Conservation (phyloP, 2,888 invertebrate genomes). For the Nomada fabriciana region DNA sequence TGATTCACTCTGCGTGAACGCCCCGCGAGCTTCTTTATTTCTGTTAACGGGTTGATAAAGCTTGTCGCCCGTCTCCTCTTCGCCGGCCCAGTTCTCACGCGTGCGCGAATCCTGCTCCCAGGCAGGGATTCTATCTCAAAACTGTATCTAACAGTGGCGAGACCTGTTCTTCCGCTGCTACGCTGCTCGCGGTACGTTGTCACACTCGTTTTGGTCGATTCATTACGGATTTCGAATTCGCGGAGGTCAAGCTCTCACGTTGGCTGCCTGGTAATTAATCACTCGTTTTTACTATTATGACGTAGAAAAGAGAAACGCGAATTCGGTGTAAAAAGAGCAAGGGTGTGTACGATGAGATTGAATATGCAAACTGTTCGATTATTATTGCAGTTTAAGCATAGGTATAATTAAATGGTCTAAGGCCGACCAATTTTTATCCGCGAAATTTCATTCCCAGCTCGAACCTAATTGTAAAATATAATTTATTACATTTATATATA, state of each 20-base stretch:
- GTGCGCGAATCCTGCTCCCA: constrained; percentile 29
- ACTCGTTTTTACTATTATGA: background rate
- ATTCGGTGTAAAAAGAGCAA: no score
- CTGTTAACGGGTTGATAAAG: constrained; percentile 68
- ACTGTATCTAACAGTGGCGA: constrained; percentile 54
- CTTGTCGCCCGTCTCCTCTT: constrained; percentile 68
- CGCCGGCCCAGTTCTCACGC: constrained; percentile 72
- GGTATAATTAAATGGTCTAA: no score
- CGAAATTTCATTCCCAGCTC: no score
- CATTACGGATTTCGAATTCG: constrained; percentile 11
- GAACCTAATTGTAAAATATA: no score
- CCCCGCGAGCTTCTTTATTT: constrained; percentile 51
- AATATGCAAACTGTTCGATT: no score
- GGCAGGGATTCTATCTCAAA: constrained; percentile 63
- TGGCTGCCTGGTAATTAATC: background rate
- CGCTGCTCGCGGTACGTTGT: constrained; percentile 24
- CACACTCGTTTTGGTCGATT: background rate
- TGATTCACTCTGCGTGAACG: constrained; percentile 42
- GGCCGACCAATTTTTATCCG: no score
- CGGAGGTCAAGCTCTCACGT: constrained; percentile 21
- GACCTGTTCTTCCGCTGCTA: constrained; percentile 33
- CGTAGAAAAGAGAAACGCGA: background rate
- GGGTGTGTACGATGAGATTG: no score
- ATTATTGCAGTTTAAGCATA: no score
- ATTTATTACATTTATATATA: no score